These are phyloP conservation scores for Drosophila gaucha DNA, from an alignment of 2,888 invertebrate species.

Conservation along the genomic window DNA sequence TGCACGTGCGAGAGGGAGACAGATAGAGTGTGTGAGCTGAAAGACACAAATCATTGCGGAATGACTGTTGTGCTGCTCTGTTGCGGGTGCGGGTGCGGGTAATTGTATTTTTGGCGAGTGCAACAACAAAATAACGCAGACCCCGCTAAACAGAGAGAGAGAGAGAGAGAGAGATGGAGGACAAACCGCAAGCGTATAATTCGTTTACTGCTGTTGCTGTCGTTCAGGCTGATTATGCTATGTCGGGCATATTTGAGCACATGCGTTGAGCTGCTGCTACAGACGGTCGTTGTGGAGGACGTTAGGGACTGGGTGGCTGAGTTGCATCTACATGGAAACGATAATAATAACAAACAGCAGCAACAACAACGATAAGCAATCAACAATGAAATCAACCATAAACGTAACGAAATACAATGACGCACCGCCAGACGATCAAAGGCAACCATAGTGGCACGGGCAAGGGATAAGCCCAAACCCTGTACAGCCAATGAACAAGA, in stretches of 20 bases:
- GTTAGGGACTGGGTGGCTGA: slow-evolving; percentile 54
- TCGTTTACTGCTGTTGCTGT: slow-evolving; percentile 56
- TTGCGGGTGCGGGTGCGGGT: slow-evolving; percentile 27
- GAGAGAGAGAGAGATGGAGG: slow-evolving; percentile 18
- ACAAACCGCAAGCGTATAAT: slow-evolving; percentile 71
- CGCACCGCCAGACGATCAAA: slow-evolving; percentile 25
- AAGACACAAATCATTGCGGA: slow-evolving; percentile 63
- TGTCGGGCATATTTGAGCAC: slow-evolving; percentile 73
- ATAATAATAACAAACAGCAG: slow-evolving; percentile 25
- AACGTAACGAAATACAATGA: slow-evolving; percentile 17
- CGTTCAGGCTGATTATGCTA: slow-evolving; percentile 66
- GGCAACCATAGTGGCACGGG: no score
- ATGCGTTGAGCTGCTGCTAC: slow-evolving; percentile 63
- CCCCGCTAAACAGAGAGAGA: background rate
- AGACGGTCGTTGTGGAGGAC: slow-evolving; percentile 44
- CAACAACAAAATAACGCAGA: slow-evolving; percentile 35
- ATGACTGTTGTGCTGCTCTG: slow-evolving; percentile 31
- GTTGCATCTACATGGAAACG: slow-evolving; percentile 58
- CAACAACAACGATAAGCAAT: slow-evolving; percentile 8
- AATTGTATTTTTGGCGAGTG: slow-evolving; percentile 66
- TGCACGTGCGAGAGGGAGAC: background rate
- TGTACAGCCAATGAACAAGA: background rate
- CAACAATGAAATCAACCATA: slow-evolving; percentile 24
- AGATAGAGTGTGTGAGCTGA: slow-evolving; percentile 20
- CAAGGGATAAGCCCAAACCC: slow-evolving; percentile 3